These are phyloP conservation scores for Martes martes DNA, from an alignment of 2,113 vertebrate genomes.

Conservation along the genomic window DNA sequence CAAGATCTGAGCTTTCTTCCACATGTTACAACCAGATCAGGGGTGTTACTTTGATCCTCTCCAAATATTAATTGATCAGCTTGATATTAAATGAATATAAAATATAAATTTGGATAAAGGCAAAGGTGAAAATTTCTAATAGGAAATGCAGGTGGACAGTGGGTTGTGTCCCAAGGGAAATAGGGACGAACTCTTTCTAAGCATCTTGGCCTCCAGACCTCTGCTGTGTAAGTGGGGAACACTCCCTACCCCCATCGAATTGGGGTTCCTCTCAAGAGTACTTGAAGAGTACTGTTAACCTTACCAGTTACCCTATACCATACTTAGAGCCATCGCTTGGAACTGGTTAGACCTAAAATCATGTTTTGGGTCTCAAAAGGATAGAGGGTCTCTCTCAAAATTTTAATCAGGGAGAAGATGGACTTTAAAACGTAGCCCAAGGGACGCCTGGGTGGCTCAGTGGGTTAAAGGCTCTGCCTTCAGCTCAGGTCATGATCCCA, in stretches of 20 bases:
- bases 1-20: neutral
- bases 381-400: neutral
- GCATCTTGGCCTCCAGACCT: neutral
- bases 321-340: neutral
- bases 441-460: too few species aligned
- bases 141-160: neutral
- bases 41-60: neutral
- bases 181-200: neutral
- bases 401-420: neutral
- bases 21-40: neutral
- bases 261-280: neutral
- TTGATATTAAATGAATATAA: neutral
- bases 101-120: neutral
- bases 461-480: too few species aligned
- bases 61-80: neutral
- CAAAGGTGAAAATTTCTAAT: neutral
- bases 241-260: too few species aligned
- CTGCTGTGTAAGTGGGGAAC: neutral
- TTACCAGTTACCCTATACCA: neutral
- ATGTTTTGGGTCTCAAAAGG: neutral
- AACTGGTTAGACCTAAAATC: neutral
- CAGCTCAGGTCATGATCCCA: too few species aligned
- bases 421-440: neutral
- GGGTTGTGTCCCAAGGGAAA: neutral
- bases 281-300: neutral